Conservation (phyloP, 53 echinoderm and acorn worm genomes). For the Apostichopus leukothele region DNA sequence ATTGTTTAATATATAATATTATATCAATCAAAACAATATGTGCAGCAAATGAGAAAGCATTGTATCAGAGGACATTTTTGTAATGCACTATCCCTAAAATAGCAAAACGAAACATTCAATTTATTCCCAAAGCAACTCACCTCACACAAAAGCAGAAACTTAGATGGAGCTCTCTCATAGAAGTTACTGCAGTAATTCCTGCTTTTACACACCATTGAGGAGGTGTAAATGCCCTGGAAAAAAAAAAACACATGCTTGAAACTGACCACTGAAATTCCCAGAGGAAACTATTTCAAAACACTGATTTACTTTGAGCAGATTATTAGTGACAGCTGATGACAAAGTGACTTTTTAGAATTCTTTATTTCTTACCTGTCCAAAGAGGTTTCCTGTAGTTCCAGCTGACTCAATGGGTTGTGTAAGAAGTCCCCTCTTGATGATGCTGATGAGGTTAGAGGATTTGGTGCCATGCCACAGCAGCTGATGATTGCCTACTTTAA, state of each 20-base stretch:
- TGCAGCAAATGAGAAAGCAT: too few relatives aligned
- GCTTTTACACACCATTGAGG: conserved; percentile 32
- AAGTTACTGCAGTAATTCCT: conserved; percentile 24
- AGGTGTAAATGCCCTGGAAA: conserved; percentile 37
- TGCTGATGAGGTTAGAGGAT: conserved; percentile 85
- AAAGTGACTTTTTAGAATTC: too few relatives aligned
- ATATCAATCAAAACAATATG: too few relatives aligned
- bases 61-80: too few relatives aligned
- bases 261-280: neutral
- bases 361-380: conserved; percentile 36
- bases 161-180: neutral
- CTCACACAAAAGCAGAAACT: conserved; percentile 28
- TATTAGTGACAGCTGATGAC: neutral
- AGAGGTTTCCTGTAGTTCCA: conserved; percentile 2
- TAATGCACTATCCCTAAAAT: too few relatives aligned
- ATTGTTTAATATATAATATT: too few relatives aligned
- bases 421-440: conserved; percentile 82
- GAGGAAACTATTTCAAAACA: neutral
- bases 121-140: neutral
- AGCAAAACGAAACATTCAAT: too few relatives aligned
- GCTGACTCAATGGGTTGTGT: conserved; percentile 75
- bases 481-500: conserved; percentile 70
- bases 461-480: conserved; percentile 94
- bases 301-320: too few relatives aligned
- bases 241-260: neutral